Evolutionary conservation across 2,888 invertebrate genomes (phyloP).

Genomic region (Lapara coniferarum): DNA sequence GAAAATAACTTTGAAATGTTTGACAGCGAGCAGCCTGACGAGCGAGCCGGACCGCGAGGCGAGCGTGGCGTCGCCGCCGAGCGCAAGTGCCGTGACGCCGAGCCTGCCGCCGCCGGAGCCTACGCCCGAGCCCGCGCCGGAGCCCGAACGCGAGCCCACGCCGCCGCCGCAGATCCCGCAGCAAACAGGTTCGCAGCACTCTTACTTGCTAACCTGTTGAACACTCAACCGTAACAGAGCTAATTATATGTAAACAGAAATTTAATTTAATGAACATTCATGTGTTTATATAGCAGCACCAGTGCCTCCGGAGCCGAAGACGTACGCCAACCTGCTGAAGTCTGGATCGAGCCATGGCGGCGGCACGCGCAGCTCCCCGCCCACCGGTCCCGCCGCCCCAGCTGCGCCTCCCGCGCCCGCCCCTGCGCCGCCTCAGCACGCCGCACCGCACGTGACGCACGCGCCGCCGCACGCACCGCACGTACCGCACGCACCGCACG

Average conservation of each 20-base stretch:
- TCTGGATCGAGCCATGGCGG: constrained; percentile 65
- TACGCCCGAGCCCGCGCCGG: constrained; percentile 48
- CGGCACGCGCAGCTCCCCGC: constrained; percentile 46
- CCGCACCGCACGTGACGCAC: constrained; percentile 37
- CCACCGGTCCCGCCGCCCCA: constrained; percentile 42
- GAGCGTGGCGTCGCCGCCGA: constrained; percentile 34
- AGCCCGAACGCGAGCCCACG: constrained; percentile 54
- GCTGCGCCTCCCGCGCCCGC: constrained; percentile 40
- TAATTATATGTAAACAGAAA: too few species aligned
- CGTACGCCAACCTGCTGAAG: constrained; percentile 94
- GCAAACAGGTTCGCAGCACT: background rate
- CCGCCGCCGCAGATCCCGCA: constrained; percentile 53
- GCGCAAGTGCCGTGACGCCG: constrained; percentile 53
- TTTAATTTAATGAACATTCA: background rate
- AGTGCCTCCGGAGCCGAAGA: constrained; percentile 88
- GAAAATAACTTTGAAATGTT: background rate
- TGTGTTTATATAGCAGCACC: constrained; percentile 40
- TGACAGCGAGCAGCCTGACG: constrained; percentile 38
- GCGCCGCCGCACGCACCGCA: constrained; percentile 33
- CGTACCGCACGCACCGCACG: constrained; percentile 41
- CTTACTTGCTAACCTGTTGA: too few species aligned
- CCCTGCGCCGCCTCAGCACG: constrained; percentile 44
- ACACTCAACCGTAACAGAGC: too few species aligned
- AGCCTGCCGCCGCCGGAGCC: constrained; percentile 47
- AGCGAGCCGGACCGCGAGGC: constrained; percentile 61